A percentile compares a stretch with the other conserved stretches of the same genome.
Evolutionary conservation across 2,113 vertebrate genomes (phyloP).

Genomic region (Gymnorhina tibicen): DNA sequence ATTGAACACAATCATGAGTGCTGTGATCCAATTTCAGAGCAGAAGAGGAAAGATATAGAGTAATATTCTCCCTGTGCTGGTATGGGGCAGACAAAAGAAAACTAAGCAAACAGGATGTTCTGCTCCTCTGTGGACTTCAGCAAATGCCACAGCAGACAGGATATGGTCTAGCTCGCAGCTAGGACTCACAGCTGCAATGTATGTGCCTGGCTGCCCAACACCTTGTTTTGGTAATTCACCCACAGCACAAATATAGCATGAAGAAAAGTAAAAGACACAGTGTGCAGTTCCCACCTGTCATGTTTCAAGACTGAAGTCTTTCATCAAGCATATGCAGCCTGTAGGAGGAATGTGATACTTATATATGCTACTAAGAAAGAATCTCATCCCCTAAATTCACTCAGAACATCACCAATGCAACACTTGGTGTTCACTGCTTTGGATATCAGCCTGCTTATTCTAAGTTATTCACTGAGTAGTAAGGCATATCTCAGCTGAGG

Average conservation of each 20-base stretch:
- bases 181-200: not conserved
- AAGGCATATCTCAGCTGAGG: not conserved
- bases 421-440: not conserved
- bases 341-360: not conserved
- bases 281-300: not conserved
- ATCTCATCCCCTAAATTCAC: not conserved
- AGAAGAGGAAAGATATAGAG: slow-evolving; percentile 62
- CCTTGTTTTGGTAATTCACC: not conserved
- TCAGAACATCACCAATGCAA: not conserved
- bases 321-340: not conserved
- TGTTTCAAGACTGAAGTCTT: not conserved
- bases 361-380: not conserved
- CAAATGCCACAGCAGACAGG: slow-evolving; percentile 6
- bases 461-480: not conserved
- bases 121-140: slow-evolving; percentile 28
- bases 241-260: not conserved
- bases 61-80: slow-evolving; percentile 57
- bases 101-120: slow-evolving; percentile 76
- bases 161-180: not conserved
- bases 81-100: slow-evolving; percentile 64
- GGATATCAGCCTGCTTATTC: not conserved
- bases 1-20: slow-evolving; percentile 70
- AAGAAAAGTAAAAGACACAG: not conserved
- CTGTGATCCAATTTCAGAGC: slow-evolving; percentile 72
- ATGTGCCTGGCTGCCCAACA: not conserved